A percentile compares a stretch with the other conserved stretches of the same genome.
Evolutionary conservation across 1,140 invertebrate genomes (phyloP).

Genomic region (Apis laboriosa): DNA sequence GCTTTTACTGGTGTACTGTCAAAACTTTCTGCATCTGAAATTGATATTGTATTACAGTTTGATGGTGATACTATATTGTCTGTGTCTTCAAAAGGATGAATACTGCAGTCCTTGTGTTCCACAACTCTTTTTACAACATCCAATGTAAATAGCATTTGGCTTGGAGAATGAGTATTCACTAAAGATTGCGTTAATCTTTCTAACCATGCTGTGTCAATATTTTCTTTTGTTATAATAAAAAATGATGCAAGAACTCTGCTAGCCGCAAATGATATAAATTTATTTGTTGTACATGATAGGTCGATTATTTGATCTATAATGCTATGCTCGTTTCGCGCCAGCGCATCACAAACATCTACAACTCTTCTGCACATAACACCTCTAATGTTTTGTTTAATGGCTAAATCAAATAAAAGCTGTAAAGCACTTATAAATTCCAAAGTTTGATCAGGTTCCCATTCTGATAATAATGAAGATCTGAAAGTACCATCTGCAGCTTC

Average conservation of each 20-base stretch:
- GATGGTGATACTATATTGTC: constrained; percentile 66
- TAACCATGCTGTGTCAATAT: constrained; percentile 88
- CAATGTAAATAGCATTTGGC: constrained; percentile 88
- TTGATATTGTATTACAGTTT: constrained; percentile 85
- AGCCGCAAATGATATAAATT: constrained; percentile 90
- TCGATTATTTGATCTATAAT: constrained; percentile 92
- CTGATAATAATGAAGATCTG: constrained; percentile 82
- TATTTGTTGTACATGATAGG: constrained; percentile 88
- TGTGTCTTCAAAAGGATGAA: constrained; percentile 89
- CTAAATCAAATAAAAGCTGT: constrained; percentile 91
- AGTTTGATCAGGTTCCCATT: constrained; percentile 87
- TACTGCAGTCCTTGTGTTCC: constrained; percentile 92
- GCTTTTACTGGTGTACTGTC: constrained; percentile 92
- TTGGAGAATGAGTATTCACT: constrained; percentile 77
- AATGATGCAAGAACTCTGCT: constrained; percentile 90
- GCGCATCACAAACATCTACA: constrained; percentile 88
- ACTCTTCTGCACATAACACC: constrained; percentile 90
- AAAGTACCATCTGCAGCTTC: constrained; percentile 80
- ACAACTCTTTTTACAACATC: constrained; percentile 92
- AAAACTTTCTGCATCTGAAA: constrained; percentile 89
- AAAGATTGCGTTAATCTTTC: constrained; percentile 83
- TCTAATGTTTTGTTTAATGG: constrained; percentile 90
- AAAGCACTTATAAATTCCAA: constrained; percentile 90
- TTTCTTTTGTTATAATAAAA: constrained; percentile 90
- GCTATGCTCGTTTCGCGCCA: constrained; percentile 89